Evolutionary conservation across 2,113 vertebrate genomes (phyloP).

Genomic region (Piaya cayana): DNA sequence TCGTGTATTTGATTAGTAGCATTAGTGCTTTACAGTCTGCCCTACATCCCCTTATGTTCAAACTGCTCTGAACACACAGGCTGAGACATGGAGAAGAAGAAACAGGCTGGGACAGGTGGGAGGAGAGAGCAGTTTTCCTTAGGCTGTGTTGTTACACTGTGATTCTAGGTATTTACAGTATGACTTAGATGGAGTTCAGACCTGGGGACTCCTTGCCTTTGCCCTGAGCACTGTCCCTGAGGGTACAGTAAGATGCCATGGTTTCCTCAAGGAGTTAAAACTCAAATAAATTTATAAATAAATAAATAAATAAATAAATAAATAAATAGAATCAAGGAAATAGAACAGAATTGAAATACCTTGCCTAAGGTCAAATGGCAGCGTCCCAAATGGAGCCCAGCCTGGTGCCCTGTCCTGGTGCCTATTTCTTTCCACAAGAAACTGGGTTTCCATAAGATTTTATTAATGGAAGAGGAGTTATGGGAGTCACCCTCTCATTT

Average conservation of each 20-base stretch:
- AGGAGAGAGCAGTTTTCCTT: neutral
- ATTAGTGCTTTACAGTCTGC: neutral
- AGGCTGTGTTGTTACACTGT: neutral
- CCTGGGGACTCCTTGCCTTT: neutral
- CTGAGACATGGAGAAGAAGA: neutral
- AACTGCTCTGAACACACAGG: neutral
- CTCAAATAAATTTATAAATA: neutral
- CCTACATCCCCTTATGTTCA: neutral
- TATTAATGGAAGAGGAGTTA: neutral
- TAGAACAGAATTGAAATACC: neutral
- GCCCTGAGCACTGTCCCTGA: neutral
- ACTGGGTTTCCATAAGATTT: neutral
- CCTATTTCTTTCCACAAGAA: neutral
- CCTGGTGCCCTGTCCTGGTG: neutral
- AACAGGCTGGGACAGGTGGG: slow-evolving; percentile 45
- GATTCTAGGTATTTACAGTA: neutral
- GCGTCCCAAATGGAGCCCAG: neutral
- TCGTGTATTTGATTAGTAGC: neutral
- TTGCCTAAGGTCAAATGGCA: neutral
- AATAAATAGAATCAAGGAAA: neutral
- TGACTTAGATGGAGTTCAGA: neutral
- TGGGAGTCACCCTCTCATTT: neutral
- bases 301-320: neutral
- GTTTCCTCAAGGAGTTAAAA: neutral
- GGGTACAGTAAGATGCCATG: neutral